Evolutionary conservation across 2,797 vertebrate species (phyloP).

Genomic region (Discoglossus pictus): DNA sequence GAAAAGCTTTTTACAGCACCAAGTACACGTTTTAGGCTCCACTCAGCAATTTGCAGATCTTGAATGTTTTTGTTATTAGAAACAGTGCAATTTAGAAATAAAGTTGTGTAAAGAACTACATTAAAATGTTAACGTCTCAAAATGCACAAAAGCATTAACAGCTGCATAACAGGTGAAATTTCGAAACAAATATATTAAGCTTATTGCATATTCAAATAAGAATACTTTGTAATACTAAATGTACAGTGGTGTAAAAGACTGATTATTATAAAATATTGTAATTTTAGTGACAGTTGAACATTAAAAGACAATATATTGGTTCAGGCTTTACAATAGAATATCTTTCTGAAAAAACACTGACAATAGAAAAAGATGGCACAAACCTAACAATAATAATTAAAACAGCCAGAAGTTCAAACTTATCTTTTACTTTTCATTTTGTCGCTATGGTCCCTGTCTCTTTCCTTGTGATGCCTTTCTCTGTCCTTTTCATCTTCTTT

Average conservation of each 20-base stretch:
- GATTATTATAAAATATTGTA: conserved; percentile 70
- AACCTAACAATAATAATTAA: conserved; percentile 65
- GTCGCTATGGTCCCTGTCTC: conserved; percentile 73
- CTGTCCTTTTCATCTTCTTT: conserved; percentile 77
- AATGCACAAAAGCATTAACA: conserved; percentile 70
- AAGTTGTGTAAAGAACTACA: conserved; percentile 66
- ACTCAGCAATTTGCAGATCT: conserved; percentile 53
- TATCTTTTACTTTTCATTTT: conserved; percentile 76
- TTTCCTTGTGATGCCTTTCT: conserved; percentile 75
- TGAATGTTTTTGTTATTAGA: conserved; percentile 65
- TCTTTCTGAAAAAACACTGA: conserved; percentile 68
- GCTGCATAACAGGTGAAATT: conserved; percentile 68
- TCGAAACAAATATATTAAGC: conserved; percentile 66
- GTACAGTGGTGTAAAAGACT: conserved; percentile 75
- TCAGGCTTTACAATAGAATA: conserved; percentile 58
- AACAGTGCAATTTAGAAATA: conserved; percentile 74
- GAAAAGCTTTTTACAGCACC: conserved; percentile 48
- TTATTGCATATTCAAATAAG: conserved; percentile 80
- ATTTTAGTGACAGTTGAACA: conserved; percentile 63
- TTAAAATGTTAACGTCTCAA: conserved; percentile 66
- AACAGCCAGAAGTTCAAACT: conserved; percentile 55
- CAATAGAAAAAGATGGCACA: conserved; percentile 70
- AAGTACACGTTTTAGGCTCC: conserved; percentile 26
- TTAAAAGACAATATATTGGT: conserved; percentile 63
- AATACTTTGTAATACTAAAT: conserved; percentile 69